phyloP scores from a whole-genome alignment of 2,888 invertebrate genomes.

The Papilio protenor region DNA sequence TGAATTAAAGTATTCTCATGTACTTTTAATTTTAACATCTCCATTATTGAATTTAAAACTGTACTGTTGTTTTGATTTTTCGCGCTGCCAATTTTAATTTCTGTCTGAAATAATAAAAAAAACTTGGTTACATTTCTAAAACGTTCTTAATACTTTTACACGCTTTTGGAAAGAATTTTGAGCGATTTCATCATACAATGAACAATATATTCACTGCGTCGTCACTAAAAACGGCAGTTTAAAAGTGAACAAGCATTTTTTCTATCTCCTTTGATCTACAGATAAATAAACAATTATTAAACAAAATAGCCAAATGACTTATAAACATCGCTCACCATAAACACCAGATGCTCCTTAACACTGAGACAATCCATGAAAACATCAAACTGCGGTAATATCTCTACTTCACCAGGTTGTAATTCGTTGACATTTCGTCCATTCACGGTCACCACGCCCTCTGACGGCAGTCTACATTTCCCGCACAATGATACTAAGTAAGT shows the following conservation, averaged over 20 bases:
- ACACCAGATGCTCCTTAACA: slow-evolving; percentile 87
- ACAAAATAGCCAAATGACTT: background rate
- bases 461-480: slow-evolving; percentile 77
- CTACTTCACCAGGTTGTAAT: slow-evolving; percentile 69
- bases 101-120: slow-evolving; percentile 65
- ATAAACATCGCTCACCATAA: slow-evolving; percentile 82
- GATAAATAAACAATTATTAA: too few species aligned
- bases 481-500: slow-evolving; percentile 82
- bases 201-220: too few species aligned
- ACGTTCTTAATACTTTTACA: background rate
- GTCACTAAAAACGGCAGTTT: too few species aligned
- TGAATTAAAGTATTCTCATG: slow-evolving; percentile 87
- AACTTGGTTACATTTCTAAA: background rate
- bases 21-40: slow-evolving; percentile 88
- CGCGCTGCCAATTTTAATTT: slow-evolving; percentile 74
- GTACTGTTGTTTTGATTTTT: slow-evolving; percentile 54
- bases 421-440: slow-evolving; percentile 76
- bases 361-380: slow-evolving; percentile 76
- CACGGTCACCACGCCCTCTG: slow-evolving; percentile 72
- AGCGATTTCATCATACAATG: background rate
- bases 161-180: background rate
- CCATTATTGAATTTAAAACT: slow-evolving; percentile 72
- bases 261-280: too few species aligned
- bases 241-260: too few species aligned
- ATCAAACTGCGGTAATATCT: slow-evolving; percentile 84